A percentile compares a stretch with the other conserved stretches of the same genome.
These are phyloP conservation scores for Trissolcus basalis DNA, from an alignment of 1,140 invertebrate species.

Conservation along the genomic window DNA sequence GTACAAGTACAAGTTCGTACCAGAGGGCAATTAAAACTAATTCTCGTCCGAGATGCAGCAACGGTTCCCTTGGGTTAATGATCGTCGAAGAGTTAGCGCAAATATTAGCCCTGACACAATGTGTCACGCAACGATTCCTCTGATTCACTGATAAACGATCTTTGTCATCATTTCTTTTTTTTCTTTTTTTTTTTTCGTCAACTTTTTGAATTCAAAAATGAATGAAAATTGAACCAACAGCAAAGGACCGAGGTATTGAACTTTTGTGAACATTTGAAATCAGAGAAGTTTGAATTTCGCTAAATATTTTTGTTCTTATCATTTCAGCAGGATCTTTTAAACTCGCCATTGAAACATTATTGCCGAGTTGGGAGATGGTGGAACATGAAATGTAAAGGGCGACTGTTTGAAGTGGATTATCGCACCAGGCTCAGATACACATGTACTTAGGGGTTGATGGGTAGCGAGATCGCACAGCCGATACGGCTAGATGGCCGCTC, in stretches of 20 bases:
- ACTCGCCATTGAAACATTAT: too few relatives aligned
- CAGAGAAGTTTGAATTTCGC: too few relatives aligned
- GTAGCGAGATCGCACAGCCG: conserved; percentile 49
- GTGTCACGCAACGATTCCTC: conserved; percentile 5
- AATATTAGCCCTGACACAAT: conserved; percentile 39
- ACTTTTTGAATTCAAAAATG: too few relatives aligned
- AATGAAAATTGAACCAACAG: too few relatives aligned
- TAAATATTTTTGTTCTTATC: too few relatives aligned
- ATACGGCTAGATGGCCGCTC: conserved; percentile 49
- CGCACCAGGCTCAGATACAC: conserved; percentile 39
- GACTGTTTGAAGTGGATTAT: conserved; percentile 59
- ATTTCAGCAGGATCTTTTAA: too few relatives aligned
- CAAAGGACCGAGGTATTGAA: too few relatives aligned
- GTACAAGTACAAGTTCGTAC: conserved; percentile 65
- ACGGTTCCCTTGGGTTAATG: conserved; percentile 35
- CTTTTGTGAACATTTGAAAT: too few relatives aligned
- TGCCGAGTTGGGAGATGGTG: conserved; percentile 5
- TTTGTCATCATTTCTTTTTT: too few relatives aligned
- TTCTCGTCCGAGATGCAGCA: conserved; percentile 56
- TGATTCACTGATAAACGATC: conserved; percentile 11
- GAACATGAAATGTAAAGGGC: conserved; percentile 41
- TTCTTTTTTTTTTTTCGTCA: too few relatives aligned
- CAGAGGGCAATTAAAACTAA: conserved; percentile 71
- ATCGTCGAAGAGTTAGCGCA: conserved; percentile 37
- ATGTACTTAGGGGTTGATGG: conserved; percentile 19